Evolutionary conservation across 2,888 invertebrate genomes (phyloP).

Genomic region (Uropetala carovei): DNA sequence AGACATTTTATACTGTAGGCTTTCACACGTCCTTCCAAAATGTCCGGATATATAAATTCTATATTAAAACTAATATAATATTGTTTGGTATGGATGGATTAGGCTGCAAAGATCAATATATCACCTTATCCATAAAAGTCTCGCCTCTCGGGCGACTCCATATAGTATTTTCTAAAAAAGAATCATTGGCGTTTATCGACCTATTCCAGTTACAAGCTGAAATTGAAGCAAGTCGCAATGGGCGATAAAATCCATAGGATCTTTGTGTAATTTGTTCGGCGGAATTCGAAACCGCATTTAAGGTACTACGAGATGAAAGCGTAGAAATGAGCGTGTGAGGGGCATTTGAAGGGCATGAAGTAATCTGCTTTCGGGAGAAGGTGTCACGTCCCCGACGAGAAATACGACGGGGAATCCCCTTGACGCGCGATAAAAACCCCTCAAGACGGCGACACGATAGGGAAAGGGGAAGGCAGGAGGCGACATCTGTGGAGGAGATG

Average conservation of each 20-base stretch:
- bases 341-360: neutral
- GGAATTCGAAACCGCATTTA: neutral
- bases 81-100: no score
- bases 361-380: neutral
- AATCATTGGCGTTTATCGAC: neutral
- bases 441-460: neutral
- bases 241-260: neutral
- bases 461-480: neutral
- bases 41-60: no score
- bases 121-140: no score
- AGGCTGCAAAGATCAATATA: no score
- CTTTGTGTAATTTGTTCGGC: neutral
- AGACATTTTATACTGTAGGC: no score
- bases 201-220: neutral
- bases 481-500: constrained; percentile 56
- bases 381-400: neutral
- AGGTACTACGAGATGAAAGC: neutral
- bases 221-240: neutral
- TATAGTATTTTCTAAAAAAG: neutral
- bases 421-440: neutral
- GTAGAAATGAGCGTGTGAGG: neutral
- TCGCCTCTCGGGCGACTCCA: neutral
- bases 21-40: no score
- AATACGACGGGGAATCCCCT: neutral
- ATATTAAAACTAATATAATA: no score